Base-by-base conservation (phyloP, 2,888 invertebrate species). In the Oscheius sp. region DNA sequence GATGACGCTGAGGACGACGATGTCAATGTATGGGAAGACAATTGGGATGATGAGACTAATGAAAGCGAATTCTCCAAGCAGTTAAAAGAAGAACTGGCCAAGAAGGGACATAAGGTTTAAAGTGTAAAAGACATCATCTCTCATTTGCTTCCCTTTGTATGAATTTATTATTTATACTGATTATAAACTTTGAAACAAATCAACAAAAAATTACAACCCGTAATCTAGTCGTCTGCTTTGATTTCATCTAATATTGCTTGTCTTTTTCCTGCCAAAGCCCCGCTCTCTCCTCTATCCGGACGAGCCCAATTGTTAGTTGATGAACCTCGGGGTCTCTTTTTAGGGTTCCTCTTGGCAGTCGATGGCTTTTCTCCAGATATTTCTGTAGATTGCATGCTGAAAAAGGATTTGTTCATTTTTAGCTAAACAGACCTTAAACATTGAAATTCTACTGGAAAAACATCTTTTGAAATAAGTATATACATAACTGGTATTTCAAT, bases 31-130 rank as follows among this genome's bases (percentile, higher is more conserved):
- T 98, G 97, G 97, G 97, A 98, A 87, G 97, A 98, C 86, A 97
- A 98, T 86, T 98, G 97, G 98, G 98, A 98, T 87, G 97, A 98
- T 87, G 97, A 98, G 86, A 93, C 96, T 83, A 92, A 95, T 14
- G 97, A 97, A 87, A 97, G 97, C 87, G 97, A 97, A 88, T 97
- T 98, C 86, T 94, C 94, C 86, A 91, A 93, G 86, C 96, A 97
- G 86, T 89, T 97, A 69, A 92, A 93, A 26, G 78, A 78, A 41
- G 78, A 78, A 36, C 68, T 78, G 41, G 66, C 72, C 57, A 76
- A 75, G 67, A 68, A 64, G 49, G 78, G 78, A 56, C 74, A 76
- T 63, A 41, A 41, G 20, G 41, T 41, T 12, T n/a, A n/a, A n/a
- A n/a, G n/a, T n/a, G n/a, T n/a, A n/a, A n/a, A n/a, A n/a, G n/a